phyloP scores from a whole-genome alignment of 2,888 invertebrate genomes.

The Autographa pulchrina region DNA sequence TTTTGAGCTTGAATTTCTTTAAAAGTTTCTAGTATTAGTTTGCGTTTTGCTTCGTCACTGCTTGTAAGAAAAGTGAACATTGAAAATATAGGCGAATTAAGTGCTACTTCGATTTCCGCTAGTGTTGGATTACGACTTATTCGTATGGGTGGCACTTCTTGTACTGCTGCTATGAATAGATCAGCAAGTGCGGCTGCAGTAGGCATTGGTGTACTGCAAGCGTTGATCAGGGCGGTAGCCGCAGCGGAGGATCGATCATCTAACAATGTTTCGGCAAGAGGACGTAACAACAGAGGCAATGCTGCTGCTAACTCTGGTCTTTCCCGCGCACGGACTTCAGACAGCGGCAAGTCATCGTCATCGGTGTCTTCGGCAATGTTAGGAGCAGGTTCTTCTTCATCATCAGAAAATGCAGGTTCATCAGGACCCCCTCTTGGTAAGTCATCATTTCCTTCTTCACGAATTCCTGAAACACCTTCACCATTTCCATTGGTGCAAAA shows the following conservation, averaged over 20 bases:
- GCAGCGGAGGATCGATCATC: constrained; percentile 82
- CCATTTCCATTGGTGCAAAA: constrained; percentile 92
- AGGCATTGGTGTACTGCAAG: constrained; percentile 80
- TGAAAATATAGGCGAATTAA: constrained; percentile 95
- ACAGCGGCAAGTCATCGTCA: constrained; percentile 94
- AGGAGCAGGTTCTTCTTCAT: constrained; percentile 92
- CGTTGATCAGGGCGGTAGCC: constrained; percentile 79
- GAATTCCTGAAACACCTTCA: constrained; percentile 85
- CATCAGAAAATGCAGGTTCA: constrained; percentile 96
- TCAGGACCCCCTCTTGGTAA: constrained; percentile 85
- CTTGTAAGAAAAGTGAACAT: constrained; percentile 95
- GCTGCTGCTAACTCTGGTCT: constrained; percentile 89
- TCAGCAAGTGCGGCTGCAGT: constrained; percentile 83
- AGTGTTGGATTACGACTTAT: constrained; percentile 86
- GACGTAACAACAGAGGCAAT: constrained; percentile 81
- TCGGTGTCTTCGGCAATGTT: constrained; percentile 90
- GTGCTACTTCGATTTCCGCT: constrained; percentile 90
- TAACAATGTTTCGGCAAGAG: constrained; percentile 83
- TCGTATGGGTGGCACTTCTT: constrained; percentile 86
- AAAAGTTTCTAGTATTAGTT: constrained; percentile 94
- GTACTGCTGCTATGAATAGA: constrained; percentile 83
- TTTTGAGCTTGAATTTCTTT: constrained; percentile 93
- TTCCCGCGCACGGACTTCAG: constrained; percentile 92
- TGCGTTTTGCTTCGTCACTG: constrained; percentile 93
- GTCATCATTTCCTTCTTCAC: constrained; percentile 83